Evolutionary conservation across 53 echinoderm and acorn worm species (phyloP).

Genomic region (Henricia sp.): DNA sequence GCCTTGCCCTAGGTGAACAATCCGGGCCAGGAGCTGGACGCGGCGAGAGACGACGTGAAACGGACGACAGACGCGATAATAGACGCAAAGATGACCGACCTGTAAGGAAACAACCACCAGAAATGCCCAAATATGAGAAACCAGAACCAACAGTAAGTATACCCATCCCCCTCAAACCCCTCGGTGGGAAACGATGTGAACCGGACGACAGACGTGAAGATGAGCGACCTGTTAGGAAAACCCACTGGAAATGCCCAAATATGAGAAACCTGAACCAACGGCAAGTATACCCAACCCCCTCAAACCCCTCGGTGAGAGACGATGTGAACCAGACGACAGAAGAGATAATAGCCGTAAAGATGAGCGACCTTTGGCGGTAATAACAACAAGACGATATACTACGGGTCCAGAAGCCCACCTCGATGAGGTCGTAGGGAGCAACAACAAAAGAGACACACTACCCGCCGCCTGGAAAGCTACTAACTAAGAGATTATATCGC

Average conservation of each 20-base stretch:
- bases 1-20: neutral
- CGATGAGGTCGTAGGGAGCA: too few species aligned
- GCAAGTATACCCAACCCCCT: slow-evolving; percentile 39
- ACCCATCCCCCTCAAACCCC: neutral
- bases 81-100: slow-evolving; percentile 25
- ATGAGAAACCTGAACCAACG: slow-evolving; percentile 77
- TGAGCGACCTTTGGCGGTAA: slow-evolving; percentile 29
- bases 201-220: slow-evolving; percentile 18
- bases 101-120: slow-evolving; percentile 52
- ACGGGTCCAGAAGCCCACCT: too few species aligned
- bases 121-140: slow-evolving; percentile 94
- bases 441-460: too few species aligned
- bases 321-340: slow-evolving; percentile 11
- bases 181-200: slow-evolving; percentile 12
- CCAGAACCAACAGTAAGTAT: slow-evolving; percentile 70
- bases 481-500: too few species aligned
- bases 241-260: slow-evolving; percentile 83
- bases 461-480: too few species aligned
- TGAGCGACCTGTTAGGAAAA: slow-evolving; percentile 45
- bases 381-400: too few species aligned
- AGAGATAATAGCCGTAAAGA: too few species aligned
- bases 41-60: slow-evolving; percentile 14
- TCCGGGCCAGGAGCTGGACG: slow-evolving; percentile 13
- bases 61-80: slow-evolving; percentile 20
- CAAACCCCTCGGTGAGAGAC: slow-evolving; percentile 1